Percentiles rank a stretch among this genome's conserved stretches.
Conservation (phyloP, 2,113 vertebrate genomes). For the Ammodytes dubius region DNA sequence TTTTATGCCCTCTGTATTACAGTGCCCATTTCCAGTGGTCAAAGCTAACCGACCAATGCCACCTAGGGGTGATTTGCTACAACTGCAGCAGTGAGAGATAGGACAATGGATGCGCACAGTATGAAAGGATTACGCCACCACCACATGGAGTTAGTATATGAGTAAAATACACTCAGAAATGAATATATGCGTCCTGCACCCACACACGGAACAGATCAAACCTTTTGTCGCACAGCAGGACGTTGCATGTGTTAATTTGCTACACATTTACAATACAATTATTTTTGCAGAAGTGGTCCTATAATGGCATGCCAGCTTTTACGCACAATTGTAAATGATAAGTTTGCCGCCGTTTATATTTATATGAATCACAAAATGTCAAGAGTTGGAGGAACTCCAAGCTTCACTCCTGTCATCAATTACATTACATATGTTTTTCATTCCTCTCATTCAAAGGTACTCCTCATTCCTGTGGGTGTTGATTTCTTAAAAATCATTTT, state of each 20-base stretch:
- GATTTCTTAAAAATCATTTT: neutral
- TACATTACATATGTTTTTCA: neutral
- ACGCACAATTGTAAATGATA: neutral
- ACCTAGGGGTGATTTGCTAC: conserved; percentile 61
- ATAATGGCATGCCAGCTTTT: neutral
- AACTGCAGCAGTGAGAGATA: conserved; percentile 49
- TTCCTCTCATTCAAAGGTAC: neutral
- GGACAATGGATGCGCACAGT: conserved; percentile 23
- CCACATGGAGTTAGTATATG: neutral
- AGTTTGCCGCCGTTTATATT: neutral
- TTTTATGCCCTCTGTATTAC: conserved; percentile 72
- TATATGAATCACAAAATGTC: neutral
- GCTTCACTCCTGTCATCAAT: neutral
- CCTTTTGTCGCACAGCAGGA: neutral
- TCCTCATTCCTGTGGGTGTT: too few species aligned
- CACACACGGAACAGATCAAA: neutral
- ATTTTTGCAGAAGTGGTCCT: neutral
- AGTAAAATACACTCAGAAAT: neutral
- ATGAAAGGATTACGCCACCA: conserved; percentile 33
- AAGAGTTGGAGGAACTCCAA: neutral
- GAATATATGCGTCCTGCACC: too few species aligned
- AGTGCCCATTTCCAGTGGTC: conserved; percentile 46
- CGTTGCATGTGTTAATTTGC: neutral
- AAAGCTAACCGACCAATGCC: conserved; percentile 72
- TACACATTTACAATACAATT: neutral